phyloP scores from a whole-genome alignment of 2,113 vertebrate genomes.

The Phycodurus eques region DNA sequence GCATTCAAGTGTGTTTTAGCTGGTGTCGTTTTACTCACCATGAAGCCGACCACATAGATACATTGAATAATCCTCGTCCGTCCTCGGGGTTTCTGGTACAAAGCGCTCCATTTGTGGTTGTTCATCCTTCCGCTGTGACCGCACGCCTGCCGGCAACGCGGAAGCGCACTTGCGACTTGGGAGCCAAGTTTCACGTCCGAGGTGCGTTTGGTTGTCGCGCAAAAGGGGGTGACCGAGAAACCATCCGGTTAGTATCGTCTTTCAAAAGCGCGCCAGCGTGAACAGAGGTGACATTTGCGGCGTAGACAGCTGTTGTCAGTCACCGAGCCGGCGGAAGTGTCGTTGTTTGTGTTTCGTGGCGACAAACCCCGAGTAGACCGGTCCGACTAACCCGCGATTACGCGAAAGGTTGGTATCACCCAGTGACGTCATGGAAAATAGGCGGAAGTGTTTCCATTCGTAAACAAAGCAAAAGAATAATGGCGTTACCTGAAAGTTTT shows the following conservation, averaged over 20 bases:
- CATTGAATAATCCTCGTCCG: slow-evolving; percentile 64
- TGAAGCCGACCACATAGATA: slow-evolving; percentile 77
- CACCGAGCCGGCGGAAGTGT: accelerated
- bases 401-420: slow-evolving; percentile 51
- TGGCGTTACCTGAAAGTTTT: too few species aligned
- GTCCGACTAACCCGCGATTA: background rate
- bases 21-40: slow-evolving; percentile 67
- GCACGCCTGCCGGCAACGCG: slow-evolving; percentile 36
- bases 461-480: background rate
- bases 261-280: accelerated
- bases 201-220: background rate
- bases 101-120: slow-evolving; percentile 54
- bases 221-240: background rate
- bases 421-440: slow-evolving; percentile 18
- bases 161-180: slow-evolving; percentile 40
- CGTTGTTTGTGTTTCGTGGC: background rate
- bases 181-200: background rate
- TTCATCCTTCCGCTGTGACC: slow-evolving; percentile 67
- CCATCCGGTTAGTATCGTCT: background rate
- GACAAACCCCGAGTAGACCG: background rate
- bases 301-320: accelerated
- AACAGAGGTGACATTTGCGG: accelerated
- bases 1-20: background rate
- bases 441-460: background rate
- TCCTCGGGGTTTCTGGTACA: slow-evolving; percentile 43